Percentiles rank a stretch among this genome's conserved stretches.
Conservation (phyloP, 2,797 vertebrate genomes). For the Emys orbicularis region DNA sequence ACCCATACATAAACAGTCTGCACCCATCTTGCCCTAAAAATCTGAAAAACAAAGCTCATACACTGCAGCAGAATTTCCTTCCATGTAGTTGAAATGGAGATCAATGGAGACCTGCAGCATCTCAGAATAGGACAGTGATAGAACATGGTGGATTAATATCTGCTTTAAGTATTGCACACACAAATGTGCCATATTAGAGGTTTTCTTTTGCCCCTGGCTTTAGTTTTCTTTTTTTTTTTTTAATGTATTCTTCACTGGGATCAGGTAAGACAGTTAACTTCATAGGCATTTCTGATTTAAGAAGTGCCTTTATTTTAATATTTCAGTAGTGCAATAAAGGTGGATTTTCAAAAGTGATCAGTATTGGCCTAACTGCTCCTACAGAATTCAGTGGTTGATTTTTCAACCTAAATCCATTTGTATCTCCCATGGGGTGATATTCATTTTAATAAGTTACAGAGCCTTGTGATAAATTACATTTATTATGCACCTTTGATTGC, state of each 20-base stretch:
- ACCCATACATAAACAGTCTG: rapidly evolving
- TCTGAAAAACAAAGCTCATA: background rate
- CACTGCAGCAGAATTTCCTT: background rate
- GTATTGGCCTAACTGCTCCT: background rate
- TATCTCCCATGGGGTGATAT: background rate
- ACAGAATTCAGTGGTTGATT: background rate
- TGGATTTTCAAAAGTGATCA: background rate
- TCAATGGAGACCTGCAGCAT: background rate
- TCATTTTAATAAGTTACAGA: background rate
- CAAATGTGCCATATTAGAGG: background rate
- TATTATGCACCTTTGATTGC: background rate
- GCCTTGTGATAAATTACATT: background rate
- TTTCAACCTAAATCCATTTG: background rate
- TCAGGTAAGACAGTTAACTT: rapidly evolving
- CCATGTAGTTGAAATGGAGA: background rate
- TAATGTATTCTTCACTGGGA: background rate
- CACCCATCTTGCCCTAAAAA: background rate
- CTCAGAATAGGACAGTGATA: background rate
- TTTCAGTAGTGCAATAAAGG: background rate
- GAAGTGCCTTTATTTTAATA: background rate
- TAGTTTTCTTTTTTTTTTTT: background rate
- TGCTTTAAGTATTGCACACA: background rate
- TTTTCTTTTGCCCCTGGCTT: background rate
- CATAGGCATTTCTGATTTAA: rapidly evolving
- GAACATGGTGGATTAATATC: background rate